Base-by-base conservation (phyloP, 2,797 vertebrate genomes). In the Anabas testudineus region DNA sequence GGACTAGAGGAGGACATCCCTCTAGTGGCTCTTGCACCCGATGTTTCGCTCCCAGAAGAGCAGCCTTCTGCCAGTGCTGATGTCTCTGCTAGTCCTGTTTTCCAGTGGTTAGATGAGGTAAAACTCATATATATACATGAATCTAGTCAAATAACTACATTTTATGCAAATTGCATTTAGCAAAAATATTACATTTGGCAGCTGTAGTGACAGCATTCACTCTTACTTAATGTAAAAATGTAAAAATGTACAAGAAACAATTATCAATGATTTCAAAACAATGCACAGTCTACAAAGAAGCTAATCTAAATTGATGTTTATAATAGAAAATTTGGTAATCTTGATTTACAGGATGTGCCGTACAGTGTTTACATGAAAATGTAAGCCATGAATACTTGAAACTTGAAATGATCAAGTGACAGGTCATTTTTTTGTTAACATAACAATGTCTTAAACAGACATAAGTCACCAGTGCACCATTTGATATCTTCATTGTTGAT, bases 51-150 rank as follows among this genome's bases (percentile, higher is more conserved):
- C 65, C 82, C 56, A 55, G 92, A 95, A 8, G 89, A 94, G 60
- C 76, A 68, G 34, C 71, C 83, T 5, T 10, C 62, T 48, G 56
- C 57, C 16, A 68, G 0, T 1, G 47, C 88, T 7, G 89, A 83
- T 15, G 10, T 92, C 16, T 76, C 91, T 59, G 60, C 92, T 55
- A 89, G 86, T 75, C 90, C 93, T 81, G 94, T 91, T 8, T 94
- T 96, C 81, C 92, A 94, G 58, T 94, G 57, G 57, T 86, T 99
- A n/a, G 91, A 98, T 79, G 94, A 97, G 97, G 97, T 98, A 94
- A 68, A 64, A 67, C 28, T 45, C 13, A 32, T 36, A 24, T n/a
- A n/a, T n/a, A n/a, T n/a, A n/a, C n/a, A n/a, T n/a, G n/a, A 56
- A 26, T 37, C 14, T 49, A 37, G 22, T 2, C 55, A 5, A 22